Evolutionary conservation across 2,888 invertebrate species (phyloP).

Genomic region (Pseudanteris insignis): DNA sequence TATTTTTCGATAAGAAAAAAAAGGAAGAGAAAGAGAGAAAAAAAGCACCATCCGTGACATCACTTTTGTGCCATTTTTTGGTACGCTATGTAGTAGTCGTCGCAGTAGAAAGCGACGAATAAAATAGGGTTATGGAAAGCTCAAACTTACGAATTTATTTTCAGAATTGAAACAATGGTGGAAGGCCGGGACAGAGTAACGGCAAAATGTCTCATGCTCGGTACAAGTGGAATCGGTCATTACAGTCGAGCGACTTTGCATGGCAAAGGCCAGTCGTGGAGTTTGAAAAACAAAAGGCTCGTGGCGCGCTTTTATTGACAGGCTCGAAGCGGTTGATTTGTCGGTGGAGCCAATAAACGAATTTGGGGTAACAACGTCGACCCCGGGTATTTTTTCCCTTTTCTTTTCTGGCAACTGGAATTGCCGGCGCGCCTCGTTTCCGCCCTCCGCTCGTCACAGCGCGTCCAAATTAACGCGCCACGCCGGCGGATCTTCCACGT

Average conservation of each 20-base stretch:
- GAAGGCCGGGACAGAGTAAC: background rate
- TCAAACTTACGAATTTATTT: slow-evolving; percentile 16
- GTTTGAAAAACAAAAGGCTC: slow-evolving; percentile 28
- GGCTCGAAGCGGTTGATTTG: slow-evolving; percentile 27
- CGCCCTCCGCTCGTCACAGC: slow-evolving; percentile 24
- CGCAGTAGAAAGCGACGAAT: slow-evolving; percentile 1
- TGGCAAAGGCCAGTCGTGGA: slow-evolving; percentile 10
- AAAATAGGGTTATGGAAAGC: slow-evolving; percentile 1
- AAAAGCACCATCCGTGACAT: background rate
- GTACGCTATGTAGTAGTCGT: no score
- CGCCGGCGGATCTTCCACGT: slow-evolving; percentile 30
- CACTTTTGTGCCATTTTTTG: slow-evolving; percentile 1
- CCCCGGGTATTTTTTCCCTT: no score
- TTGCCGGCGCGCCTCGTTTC: slow-evolving; percentile 25
- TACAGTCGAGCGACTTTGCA: slow-evolving; percentile 27
- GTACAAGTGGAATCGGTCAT: slow-evolving; percentile 28
- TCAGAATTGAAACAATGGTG: slow-evolving; percentile 4
- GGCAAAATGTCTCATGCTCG: slow-evolving; percentile 25
- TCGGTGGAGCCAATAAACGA: slow-evolving; percentile 29
- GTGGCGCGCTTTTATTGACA: slow-evolving; percentile 32
- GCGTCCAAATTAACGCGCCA: slow-evolving; percentile 37
- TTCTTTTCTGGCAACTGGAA: no score
- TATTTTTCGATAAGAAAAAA: background rate
- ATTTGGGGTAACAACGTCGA: slow-evolving; percentile 18
- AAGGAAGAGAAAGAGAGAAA: no score